Base-by-base conservation (phyloP, 2,797 vertebrate genomes). In the Craterocephalus amniculus region DNA sequence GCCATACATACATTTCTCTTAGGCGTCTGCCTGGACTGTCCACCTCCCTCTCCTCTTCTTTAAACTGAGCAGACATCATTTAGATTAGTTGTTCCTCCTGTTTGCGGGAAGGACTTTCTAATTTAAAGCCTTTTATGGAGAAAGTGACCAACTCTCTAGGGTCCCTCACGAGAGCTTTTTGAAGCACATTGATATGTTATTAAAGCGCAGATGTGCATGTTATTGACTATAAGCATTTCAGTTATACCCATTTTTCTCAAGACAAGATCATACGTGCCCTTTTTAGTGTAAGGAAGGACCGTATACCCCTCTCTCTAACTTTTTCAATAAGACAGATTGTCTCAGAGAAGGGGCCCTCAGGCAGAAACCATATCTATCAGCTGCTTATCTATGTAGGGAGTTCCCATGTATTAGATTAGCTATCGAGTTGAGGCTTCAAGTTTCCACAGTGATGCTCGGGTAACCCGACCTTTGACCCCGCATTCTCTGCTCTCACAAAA, bases 381-480 rank as follows among this genome's bases (percentile, higher is more conserved):
- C 3, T 69, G 6, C 22, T 72, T 59, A 36, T 68, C 9, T 49
- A 16, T 63, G 54, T 11, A 45, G 22, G 18, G 27, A 54, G 8
- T 27, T 61, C 8, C 29, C 20, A 11, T 58, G 43, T 35, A 13
- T 60, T 35, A 29, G 29, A 64, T 26, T 59, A 60, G 16, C 67
- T 54, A 45, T 65, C 48, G 24, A 14, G 14, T 64, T 52, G 11
- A n/a, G 9, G 24, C 18, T 43, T 62, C 52, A 45, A n/a, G 31
- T 76, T 58, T 80, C 36, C 79, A 58, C 63, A 58, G 13, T 24
- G 22, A 62, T 27, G 51, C 26, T 52, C 14, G 24, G 49, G 10
- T 55, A 63, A 27, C 60, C 24, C 81, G 77, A 63, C 74, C 86
- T 81, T 84, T 81, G 75, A 83, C 83, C 78, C 70, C 57, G 36